A percentile compares a stretch with the other conserved stretches of the same genome.
phyloP scores from a whole-genome alignment of 2,888 invertebrate genomes.

The Eulithis prunata region DNA sequence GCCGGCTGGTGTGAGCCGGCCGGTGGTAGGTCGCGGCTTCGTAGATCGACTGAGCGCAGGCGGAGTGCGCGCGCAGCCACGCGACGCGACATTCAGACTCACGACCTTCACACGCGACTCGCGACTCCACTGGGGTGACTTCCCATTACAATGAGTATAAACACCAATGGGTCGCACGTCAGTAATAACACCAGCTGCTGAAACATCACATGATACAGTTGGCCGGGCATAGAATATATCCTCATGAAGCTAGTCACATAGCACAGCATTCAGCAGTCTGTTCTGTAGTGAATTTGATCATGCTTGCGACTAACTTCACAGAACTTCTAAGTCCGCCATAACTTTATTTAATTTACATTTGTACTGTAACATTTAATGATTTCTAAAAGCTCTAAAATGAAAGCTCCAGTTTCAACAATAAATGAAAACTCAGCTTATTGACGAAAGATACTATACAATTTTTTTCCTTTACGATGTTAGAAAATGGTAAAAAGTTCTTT shows the following conservation, averaged over 20 bases:
- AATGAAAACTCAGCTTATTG: too few relatives aligned
- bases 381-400: too few relatives aligned
- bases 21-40: conserved; percentile 67
- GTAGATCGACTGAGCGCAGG: conserved; percentile 71
- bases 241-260: neutral
- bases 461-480: too few relatives aligned
- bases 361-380: too few relatives aligned
- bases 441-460: too few relatives aligned
- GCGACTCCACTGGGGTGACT: conserved; percentile 39
- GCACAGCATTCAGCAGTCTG: too few relatives aligned
- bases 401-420: too few relatives aligned
- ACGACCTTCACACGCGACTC: conserved; percentile 54
- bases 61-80: conserved; percentile 59
- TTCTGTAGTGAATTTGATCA: neutral
- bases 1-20: conserved; percentile 52
- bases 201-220: neutral
- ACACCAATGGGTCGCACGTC: conserved; percentile 10
- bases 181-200: conserved; percentile 16
- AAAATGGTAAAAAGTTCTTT: too few relatives aligned
- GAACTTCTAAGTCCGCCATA: too few relatives aligned
- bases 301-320: neutral
- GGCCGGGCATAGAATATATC: too few relatives aligned
- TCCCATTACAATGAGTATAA: conserved; percentile 31
- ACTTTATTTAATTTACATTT: too few relatives aligned
- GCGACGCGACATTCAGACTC: conserved; percentile 60